phyloP scores from a whole-genome alignment of 2,113 vertebrate genomes.

The Conger conger region DNA sequence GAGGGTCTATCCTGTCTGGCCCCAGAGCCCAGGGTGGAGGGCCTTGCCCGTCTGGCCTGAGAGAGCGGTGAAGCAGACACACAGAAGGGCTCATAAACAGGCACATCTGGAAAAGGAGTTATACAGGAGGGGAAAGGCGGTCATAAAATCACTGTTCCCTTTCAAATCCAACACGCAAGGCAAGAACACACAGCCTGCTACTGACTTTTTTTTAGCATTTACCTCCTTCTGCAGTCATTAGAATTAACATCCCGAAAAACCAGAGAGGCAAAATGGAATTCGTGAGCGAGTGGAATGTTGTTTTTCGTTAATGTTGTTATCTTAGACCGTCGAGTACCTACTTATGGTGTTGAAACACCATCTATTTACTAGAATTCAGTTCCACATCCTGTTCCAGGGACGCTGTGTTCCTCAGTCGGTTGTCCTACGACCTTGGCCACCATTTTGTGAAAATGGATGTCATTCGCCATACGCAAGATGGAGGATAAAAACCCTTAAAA shows the following conservation, averaged over 20 bases:
- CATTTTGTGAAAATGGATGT: no score
- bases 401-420: no score
- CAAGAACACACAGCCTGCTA: neutral
- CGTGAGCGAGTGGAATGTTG: neutral
- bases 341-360: neutral
- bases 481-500: no score
- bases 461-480: no score
- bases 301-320: neutral
- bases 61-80: conserved; percentile 8
- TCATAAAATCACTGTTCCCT: conserved; percentile 1
- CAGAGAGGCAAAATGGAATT: neutral
- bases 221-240: no score
- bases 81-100: conserved; percentile 35
- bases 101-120: conserved; percentile 51
- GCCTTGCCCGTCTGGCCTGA: neutral
- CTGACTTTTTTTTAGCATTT: no score
- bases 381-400: no score
- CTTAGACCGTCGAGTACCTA: neutral
- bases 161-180: conserved; percentile 10
- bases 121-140: conserved; percentile 17
- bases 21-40: neutral
- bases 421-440: no score
- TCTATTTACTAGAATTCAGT: neutral
- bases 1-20: neutral
- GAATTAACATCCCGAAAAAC: conserved; percentile 13